Evolutionary conservation across 2,113 vertebrate genomes (phyloP).

Genomic region (Rissa tridactyla): DNA sequence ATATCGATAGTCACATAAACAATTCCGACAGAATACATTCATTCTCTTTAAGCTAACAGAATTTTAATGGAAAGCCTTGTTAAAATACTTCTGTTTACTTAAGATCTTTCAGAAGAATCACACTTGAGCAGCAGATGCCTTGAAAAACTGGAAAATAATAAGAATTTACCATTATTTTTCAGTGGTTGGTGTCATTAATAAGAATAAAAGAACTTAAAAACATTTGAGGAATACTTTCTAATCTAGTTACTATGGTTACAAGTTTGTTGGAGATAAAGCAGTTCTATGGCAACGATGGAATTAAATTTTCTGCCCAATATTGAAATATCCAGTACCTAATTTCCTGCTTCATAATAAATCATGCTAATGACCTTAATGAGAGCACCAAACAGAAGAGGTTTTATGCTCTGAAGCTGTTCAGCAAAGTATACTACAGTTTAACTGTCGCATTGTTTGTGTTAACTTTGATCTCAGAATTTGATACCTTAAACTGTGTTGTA

Average conservation of each 20-base stretch:
- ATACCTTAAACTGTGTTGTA: not conserved
- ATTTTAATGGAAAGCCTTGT: slow-evolving; percentile 13
- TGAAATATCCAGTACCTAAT: slow-evolving; percentile 73
- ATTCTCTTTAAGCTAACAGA: not conserved
- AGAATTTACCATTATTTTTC: not conserved
- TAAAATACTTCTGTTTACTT: slow-evolving; percentile 29
- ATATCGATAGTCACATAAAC: not conserved
- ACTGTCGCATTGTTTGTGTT: not conserved
- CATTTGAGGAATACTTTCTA: slow-evolving; percentile 43
- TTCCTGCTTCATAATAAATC: slow-evolving; percentile 74
- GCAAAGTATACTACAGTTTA: not conserved
- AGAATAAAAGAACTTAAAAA: slow-evolving; percentile 44
- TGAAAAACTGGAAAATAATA: slow-evolving; percentile 58
- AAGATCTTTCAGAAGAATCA: slow-evolving; percentile 30
- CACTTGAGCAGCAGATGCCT: not conserved
- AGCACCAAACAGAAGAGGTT: not conserved
- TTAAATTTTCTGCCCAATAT: slow-evolving; percentile 61
- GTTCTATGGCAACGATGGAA: slow-evolving; percentile 53
- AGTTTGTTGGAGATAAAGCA: slow-evolving; percentile 42
- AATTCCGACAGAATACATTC: not conserved
- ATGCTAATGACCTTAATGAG: slow-evolving; percentile 58
- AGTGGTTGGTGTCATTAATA: not conserved
- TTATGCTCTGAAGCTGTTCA: not conserved
- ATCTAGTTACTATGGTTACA: slow-evolving; percentile 70
- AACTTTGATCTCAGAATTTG: not conserved